Base-by-base conservation (phyloP, 1,140 invertebrate genomes). In the Drosophila equinoxialis region DNA sequence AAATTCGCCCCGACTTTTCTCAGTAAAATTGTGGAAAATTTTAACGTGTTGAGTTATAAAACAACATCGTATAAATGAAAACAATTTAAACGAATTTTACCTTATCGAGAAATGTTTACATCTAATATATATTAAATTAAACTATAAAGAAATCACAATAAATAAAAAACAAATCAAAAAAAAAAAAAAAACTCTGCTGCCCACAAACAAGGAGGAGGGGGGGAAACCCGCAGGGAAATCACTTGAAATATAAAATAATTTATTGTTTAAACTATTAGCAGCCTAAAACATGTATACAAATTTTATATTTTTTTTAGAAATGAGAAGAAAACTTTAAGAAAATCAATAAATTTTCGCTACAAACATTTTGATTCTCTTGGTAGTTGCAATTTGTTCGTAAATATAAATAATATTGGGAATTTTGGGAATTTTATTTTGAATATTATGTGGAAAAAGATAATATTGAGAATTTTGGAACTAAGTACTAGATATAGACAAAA, bases 41-140 rank as follows among this genome's bases (percentile, higher is more conserved):
- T 89, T 57, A 48, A 58, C 68, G 61, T 67, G 67, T 85, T 85
- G 69, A 80, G 73, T 87, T 89, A 87, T 89, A 87, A 89, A 87
- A 89, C 84, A 79, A 77, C 66, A 75, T 72, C n/a, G 62, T 65
- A 60, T 20, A 61, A 41, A 72, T 65, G 7, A 58, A 14, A 62
- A 39, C 61, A 17, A 35, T 58, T 39, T 23, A 23, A 23, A 23
- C 1, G 20, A 23, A 23, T 23, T 23, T 65, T 20, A 45, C 45
- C 20, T 11, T 51, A 48, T 48, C 14, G 20, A 48, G 8, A 7
- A 17, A 45, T 14, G 14, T 2, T 6, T 45, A 14, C 6, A 17
- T 20, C 7, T n/a, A 45, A 30, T 42, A 42, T 42, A 42, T 42
- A 5, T 48, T 17, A 0, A 51, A 51, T 23, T 51, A 51, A 51